Evolutionary conservation across 2,888 invertebrate species (phyloP), one percentile per base, ranked within the genome.

Genomic region (Neoascia interrupta): DNA sequence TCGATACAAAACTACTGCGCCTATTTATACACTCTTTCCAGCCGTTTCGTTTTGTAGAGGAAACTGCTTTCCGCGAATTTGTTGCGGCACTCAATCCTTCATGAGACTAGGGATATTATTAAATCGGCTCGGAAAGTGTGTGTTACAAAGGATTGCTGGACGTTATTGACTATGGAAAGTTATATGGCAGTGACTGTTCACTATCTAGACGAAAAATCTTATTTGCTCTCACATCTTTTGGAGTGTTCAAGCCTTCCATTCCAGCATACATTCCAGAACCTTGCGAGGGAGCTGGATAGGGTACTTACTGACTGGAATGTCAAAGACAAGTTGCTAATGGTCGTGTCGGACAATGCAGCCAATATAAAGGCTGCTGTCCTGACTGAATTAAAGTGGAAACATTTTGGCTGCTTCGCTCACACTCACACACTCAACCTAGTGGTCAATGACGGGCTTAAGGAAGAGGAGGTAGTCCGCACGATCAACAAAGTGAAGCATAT

Each of bases 381-480:
- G 18, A 72, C 41, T 45, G 45, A 81, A 54, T 34, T 82, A 26
- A 28, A 68, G 11, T 75, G 75, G 74, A 68, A 81, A 26, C 82
- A 83, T 75, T 81, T 81, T 31, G 81, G 58, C 4, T 83, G 81
- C 45, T 81, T 75, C 11, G 80, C 82, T 5, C 79, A 81, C n/a
- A n/a, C n/a, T n/a, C n/a, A n/a, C 23, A 80, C 64, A 15, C 43
- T 82, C 5, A 82, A 83, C 56, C 70, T 51, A 53, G 18, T 83
- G n/a, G 41, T 74, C 0, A 63, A 82, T 28, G 61, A 63, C 26
- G 51, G 61, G 8, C 21, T 81, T 3, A 53, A 58, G 28, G 36
- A 51, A 8, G 45, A 56, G 53, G 13, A 82, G 79, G 47, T 51
- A 1, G 4, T 15, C 21, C 5, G 13, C 2, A 53, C 10, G 5